A percentile compares a stretch with the other conserved stretches of the same genome.
phyloP scores from a whole-genome alignment of 2,797 vertebrate species.

The Labeo calbasu region DNA sequence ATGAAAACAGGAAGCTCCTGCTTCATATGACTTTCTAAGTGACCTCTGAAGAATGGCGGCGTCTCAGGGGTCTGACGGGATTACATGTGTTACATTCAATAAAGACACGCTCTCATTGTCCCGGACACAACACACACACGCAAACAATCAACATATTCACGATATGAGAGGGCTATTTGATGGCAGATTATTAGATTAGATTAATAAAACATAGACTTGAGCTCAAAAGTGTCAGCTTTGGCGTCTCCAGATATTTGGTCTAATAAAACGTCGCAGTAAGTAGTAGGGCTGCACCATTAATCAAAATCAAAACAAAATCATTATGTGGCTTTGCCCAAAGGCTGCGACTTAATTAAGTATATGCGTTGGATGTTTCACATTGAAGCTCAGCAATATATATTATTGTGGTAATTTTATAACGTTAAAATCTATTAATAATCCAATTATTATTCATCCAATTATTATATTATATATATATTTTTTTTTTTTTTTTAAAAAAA shows the following conservation, averaged over 20 bases:
- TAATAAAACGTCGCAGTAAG: slow-evolving; percentile 10
- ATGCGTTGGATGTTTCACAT: neutral
- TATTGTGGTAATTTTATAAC: neutral
- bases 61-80: slow-evolving; percentile 78
- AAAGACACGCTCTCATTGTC: slow-evolving; percentile 81
- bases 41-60: slow-evolving; percentile 78
- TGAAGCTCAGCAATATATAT: neutral
- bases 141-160: slow-evolving; percentile 53
- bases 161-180: neutral
- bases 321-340: neutral
- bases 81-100: slow-evolving; percentile 85
- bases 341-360: neutral
- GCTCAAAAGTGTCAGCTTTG: neutral
- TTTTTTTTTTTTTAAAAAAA: too few species aligned
- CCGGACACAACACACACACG: slow-evolving; percentile 78
- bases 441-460: too few species aligned
- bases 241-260: neutral
- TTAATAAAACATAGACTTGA: neutral
- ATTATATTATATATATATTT: too few species aligned
- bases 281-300: neutral
- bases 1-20: slow-evolving; percentile 79
- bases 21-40: slow-evolving; percentile 82
- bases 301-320: neutral
- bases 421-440: neutral
- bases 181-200: neutral